Evolutionary conservation across 2,888 invertebrate genomes (phyloP).

Genomic region (Diarsia rubi): DNA sequence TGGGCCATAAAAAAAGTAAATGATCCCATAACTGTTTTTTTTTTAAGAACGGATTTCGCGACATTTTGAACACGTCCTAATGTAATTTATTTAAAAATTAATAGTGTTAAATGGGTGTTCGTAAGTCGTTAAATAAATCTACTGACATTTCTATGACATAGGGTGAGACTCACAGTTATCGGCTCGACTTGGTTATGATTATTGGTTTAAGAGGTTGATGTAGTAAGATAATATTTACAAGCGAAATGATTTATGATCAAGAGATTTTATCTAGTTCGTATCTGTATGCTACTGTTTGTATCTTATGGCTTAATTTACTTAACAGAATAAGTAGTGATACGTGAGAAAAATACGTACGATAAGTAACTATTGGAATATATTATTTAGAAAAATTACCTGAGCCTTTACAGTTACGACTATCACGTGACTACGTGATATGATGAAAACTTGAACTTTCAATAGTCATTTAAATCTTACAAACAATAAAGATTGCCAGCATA

Average conservation of each 20-base stretch:
- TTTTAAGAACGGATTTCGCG: slow-evolving; percentile 28
- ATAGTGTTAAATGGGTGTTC: background rate
- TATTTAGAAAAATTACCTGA: background rate
- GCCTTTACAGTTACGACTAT: background rate
- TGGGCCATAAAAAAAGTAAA: slow-evolving; percentile 17
- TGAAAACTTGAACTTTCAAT: background rate
- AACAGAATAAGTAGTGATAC: background rate
- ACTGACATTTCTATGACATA: background rate
- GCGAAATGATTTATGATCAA: background rate
- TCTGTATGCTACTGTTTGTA: background rate
- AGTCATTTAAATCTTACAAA: background rate
- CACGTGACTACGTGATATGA: background rate
- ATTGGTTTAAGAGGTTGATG: background rate
- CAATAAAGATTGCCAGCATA: background rate
- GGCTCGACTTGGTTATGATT: background rate
- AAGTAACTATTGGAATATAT: background rate
- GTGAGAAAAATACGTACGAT: background rate
- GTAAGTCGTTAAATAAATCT: slow-evolving; percentile 9
- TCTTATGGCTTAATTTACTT: background rate
- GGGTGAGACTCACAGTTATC: background rate
- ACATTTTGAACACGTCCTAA: slow-evolving; percentile 38
- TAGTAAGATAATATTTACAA: background rate
- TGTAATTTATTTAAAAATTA: slow-evolving; percentile 30
- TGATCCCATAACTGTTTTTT: slow-evolving; percentile 40
- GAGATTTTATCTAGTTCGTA: background rate